These are phyloP conservation scores for Todiramphus saurophagus DNA, from an alignment of 2,113 vertebrate genomes.

Conservation along the genomic window DNA sequence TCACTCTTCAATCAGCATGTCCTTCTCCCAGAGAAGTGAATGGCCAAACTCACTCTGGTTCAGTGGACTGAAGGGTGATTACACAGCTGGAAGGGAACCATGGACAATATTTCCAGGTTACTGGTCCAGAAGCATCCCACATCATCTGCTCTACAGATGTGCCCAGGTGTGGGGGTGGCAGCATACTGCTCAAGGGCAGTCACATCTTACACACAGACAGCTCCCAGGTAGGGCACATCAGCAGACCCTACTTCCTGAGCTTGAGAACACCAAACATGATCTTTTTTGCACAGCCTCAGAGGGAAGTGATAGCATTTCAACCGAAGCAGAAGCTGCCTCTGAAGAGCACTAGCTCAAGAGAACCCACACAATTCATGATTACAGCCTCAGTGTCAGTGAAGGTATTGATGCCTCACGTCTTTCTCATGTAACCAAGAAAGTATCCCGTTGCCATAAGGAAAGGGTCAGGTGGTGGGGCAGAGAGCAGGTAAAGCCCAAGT, in stretches of 20 bases:
- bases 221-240: neutral
- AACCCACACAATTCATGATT: neutral
- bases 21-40: neutral
- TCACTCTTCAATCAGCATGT: neutral
- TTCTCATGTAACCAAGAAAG: neutral
- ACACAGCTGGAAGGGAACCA: neutral
- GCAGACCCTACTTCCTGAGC: neutral
- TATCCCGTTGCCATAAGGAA: neutral
- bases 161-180: neutral
- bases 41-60: neutral
- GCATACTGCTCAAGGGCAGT: neutral
- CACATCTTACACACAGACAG: neutral
- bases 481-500: neutral
- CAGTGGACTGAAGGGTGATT: neutral
- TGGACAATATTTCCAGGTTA: neutral
- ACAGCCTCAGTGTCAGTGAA: neutral
- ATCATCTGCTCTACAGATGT: neutral
- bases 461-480: neutral
- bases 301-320: fast-evolving
- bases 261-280: neutral
- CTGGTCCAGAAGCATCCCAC: neutral
- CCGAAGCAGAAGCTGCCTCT: neutral
- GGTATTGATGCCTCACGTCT: neutral
- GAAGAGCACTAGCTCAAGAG: neutral
- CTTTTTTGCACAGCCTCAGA: neutral